Base-by-base conservation (phyloP, 2,888 invertebrate genomes). In the Carcina quercana region DNA sequence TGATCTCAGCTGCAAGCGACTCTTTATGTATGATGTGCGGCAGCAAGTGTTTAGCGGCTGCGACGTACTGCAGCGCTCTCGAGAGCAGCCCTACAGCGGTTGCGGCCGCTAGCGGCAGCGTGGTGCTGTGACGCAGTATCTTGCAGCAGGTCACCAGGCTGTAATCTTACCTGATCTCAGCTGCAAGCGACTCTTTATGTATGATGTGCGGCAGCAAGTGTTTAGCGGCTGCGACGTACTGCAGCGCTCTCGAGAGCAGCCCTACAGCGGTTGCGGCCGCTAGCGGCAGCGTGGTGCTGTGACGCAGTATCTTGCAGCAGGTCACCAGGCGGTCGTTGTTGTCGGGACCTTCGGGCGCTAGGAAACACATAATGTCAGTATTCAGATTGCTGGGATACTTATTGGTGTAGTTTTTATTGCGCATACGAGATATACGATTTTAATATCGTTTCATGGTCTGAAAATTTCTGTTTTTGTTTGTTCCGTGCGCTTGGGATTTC, bases 161-260 rank as follows among this genome's bases (percentile, higher is more conserved):
- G 43, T 71, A 20, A 3, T 11, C 13, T 3, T 13, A 67, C 73
- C 75, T 69, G 31, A 96, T 88, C 28, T 87, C 83, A 0, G 92
- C 88, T 13, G 90, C 90, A 5, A 93, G 85, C 12, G 88, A 87
- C 13, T 89, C 87, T 0, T 90, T 86, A 5, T 89, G 87, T 2
- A 91, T 88, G 47, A 94, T 87, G 35, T 92, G 88, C 19, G 91
- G 91, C 13, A 95, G 85, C 29, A 89, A 87, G 8, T 90, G 88
- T 0, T 91, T 86, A 37, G 95, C 89, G 32, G 93, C 88, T 24
- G 90, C 89, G 13, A 95, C 66, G 42, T 66, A 35, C 19, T 47
- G 50, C 13, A 63, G 50, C 19, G 72, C 72, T 31, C 68, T 59
- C 86, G 45, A 67, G 74, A 32, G 91, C 88, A 34, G 92, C 86